Conservation (phyloP, 2,113 vertebrate species). For the Prunella himalayana region DNA sequence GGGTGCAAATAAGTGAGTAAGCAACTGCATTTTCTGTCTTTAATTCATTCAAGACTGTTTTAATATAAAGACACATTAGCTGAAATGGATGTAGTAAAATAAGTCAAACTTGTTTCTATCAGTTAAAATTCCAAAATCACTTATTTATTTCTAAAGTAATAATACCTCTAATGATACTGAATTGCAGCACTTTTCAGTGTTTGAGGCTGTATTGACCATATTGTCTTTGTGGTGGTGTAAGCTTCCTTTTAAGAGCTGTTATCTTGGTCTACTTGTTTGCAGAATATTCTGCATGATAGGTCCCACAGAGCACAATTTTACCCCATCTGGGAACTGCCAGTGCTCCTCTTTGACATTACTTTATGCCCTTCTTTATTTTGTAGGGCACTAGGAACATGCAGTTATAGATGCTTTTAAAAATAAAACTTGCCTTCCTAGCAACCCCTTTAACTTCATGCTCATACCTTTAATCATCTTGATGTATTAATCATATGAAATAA, state of each 20-base stretch:
- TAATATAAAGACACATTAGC: neutral
- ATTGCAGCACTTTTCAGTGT: neutral
- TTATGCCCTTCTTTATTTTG: neutral
- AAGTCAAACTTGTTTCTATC: neutral
- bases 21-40: neutral
- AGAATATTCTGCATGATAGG: neutral
- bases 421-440: neutral
- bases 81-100: neutral
- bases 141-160: neutral
- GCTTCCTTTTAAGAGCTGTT: neutral
- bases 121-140: neutral
- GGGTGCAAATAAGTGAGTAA: constrained; percentile 94
- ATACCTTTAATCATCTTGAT: neutral
- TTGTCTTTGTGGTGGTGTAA: neutral
- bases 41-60: neutral
- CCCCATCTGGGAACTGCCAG: neutral
- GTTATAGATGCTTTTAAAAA: neutral
- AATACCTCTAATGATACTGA: neutral
- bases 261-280: neutral
- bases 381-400: neutral
- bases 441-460: neutral
- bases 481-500: neutral
- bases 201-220: neutral
- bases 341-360: neutral
- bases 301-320: neutral